A percentile compares a stretch with the other conserved stretches of the same genome.
Conservation (phyloP, 1,140 invertebrate species). For the Drosophila virilis region DNA sequence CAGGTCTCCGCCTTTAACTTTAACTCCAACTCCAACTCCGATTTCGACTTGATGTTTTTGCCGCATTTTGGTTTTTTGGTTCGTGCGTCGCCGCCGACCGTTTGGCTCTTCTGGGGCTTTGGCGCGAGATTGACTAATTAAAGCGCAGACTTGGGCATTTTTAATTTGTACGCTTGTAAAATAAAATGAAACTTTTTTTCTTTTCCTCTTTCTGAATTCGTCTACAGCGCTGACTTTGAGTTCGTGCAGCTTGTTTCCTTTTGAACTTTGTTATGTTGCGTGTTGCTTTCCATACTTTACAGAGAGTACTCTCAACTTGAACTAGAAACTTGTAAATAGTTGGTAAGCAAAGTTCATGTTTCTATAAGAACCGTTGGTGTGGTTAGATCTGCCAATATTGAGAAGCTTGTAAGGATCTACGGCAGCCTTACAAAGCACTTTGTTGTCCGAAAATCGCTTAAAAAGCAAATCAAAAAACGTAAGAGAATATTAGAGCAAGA, state of each 20-base stretch:
- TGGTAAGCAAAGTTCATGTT: too few species aligned
- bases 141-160: conserved; percentile 80
- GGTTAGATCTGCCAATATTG: too few species aligned
- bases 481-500: too few species aligned
- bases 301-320: neutral
- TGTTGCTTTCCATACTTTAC: conserved; percentile 48
- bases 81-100: conserved; percentile 65
- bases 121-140: conserved; percentile 83
- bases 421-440: too few species aligned
- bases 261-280: conserved; percentile 73
- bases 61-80: conserved; percentile 33
- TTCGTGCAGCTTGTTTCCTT: conserved; percentile 83
- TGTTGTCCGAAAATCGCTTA: too few species aligned
- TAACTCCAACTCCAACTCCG: conserved; percentile 33
- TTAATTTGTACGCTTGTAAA: conserved; percentile 83
- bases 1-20: conserved; percentile 52
- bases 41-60: conserved; percentile 35
- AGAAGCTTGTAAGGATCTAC: too few species aligned
- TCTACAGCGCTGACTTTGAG: conserved; percentile 22
- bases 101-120: conserved; percentile 61
- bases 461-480: too few species aligned
- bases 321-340: too few species aligned
- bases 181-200: conserved; percentile 74
- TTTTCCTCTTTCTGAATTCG: conserved; percentile 20
- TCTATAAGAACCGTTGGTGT: too few species aligned